Evolutionary conservation across 2,113 vertebrate species (phyloP), one percentile per base, ranked within the genome.

Genomic region (Tiliqua scincoides): DNA sequence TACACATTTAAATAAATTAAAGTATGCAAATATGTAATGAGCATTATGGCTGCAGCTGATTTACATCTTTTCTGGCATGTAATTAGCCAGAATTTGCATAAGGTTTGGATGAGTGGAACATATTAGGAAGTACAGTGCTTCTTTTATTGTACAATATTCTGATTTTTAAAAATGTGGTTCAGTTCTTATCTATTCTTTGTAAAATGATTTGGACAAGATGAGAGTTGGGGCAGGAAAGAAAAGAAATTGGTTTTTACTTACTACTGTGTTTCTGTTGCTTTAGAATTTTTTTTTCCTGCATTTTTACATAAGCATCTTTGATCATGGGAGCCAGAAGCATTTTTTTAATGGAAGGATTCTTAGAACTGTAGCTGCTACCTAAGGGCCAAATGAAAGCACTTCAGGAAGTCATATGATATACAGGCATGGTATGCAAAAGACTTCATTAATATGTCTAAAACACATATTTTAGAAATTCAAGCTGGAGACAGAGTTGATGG

Each of bases 21-120:
- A 78, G 65, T 78, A 85, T 85, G 84, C 84, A 78, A 85, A 85
- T 85, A 85, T 85, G 63, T 59, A 70, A 85, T 68, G 27, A 85
- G 52, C 52, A 68, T 70, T 78, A 85, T 59, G 57, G 23, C 67
- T 73, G 67, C 77, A 62, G 76, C 68, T 73, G 73, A 79, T 79
- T 86, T 73, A 70, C 84, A 85, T 78, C 74, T 85, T 85, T 85
- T 25, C 84, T 68, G 52, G 40, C 37, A 81, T 73, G 68, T 72
- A 86, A 79, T 79, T 79, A 79, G 76, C 67, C 37, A 70, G 84
- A 35, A 35, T 79, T 48, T 79, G 84, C 57, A 79, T 71, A 86
- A 43, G 54, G 52, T 86, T 86, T 79, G 30, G 76, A 79, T 79
- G 68, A 79, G 43, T 20, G 62, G 54, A 79, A 21, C 84, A 79